These are phyloP conservation scores for Macaca nemestrina DNA, from an alignment of 2,113 vertebrate species.

Conservation along the genomic window DNA sequence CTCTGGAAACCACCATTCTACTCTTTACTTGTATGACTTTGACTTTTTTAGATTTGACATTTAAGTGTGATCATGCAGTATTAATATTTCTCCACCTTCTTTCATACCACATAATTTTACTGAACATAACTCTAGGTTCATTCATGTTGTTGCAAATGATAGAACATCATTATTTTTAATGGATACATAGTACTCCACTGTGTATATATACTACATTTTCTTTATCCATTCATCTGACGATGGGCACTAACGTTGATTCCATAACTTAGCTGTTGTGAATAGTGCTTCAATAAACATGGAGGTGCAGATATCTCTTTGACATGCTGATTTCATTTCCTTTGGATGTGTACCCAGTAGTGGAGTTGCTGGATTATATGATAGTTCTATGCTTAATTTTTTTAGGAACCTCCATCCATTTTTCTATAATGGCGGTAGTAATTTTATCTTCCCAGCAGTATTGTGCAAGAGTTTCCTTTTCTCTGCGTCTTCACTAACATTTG, in stretches of 20 bases:
- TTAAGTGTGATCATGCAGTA: neutral
- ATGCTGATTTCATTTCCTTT: neutral
- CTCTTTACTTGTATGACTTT: neutral
- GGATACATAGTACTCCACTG: too few species aligned
- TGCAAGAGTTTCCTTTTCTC: fast-evolving
- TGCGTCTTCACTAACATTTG: too few species aligned
- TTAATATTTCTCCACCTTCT: neutral
- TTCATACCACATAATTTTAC: neutral
- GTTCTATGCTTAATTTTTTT: neutral
- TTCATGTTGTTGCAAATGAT: neutral
- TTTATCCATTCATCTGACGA: neutral
- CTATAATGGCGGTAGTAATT: neutral
- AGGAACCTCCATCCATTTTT: too few species aligned
- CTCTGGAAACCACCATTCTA: neutral
- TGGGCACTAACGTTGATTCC: neutral
- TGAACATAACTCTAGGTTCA: neutral
- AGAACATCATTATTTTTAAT: neutral
- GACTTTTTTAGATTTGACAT: neutral
- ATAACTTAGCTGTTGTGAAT: neutral
- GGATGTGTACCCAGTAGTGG: neutral
- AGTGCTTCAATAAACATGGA: neutral
- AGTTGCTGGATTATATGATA: neutral
- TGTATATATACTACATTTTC: fast-evolving
- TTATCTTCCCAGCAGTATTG: too few species aligned
- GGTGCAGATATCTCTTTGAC: neutral